Percentiles rank a stretch among this genome's conserved stretches.
These are phyloP conservation scores for Rousettus leschenaultii DNA, from an alignment of 2,113 vertebrate genomes.

Conservation along the genomic window DNA sequence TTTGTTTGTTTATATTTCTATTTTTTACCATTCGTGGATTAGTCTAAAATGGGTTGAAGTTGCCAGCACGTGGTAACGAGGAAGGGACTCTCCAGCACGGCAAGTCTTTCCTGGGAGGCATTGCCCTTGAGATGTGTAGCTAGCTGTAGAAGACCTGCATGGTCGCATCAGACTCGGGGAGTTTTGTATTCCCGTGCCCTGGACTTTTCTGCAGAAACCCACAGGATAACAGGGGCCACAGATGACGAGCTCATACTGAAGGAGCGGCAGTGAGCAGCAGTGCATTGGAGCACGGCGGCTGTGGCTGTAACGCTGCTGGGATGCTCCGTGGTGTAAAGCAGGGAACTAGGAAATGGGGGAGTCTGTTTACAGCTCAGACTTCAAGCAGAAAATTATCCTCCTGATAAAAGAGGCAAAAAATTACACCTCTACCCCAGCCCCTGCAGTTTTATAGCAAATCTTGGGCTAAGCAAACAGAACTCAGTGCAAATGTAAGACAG, in stretches of 20 bases:
- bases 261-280: too few relatives aligned
- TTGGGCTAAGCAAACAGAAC: background rate
- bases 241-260: accelerated
- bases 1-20: background rate
- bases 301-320: background rate
- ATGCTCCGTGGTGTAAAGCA: too few relatives aligned
- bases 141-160: background rate
- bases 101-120: background rate
- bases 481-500: background rate
- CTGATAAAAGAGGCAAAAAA: background rate
- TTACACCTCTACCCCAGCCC: background rate
- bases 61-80: background rate
- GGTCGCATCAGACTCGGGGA: background rate
- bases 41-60: background rate
- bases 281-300: background rate
- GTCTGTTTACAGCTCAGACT: background rate
- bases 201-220: background rate
- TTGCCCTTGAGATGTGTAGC: background rate
- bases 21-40: background rate
- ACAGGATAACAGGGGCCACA: background rate
- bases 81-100: background rate
- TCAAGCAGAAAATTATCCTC: background rate
- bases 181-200: background rate
- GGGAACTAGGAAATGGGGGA: background rate
- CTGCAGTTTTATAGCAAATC: background rate